phyloP scores from a whole-genome alignment of 2,888 invertebrate genomes.

The Osedax fenrisi region DNA sequence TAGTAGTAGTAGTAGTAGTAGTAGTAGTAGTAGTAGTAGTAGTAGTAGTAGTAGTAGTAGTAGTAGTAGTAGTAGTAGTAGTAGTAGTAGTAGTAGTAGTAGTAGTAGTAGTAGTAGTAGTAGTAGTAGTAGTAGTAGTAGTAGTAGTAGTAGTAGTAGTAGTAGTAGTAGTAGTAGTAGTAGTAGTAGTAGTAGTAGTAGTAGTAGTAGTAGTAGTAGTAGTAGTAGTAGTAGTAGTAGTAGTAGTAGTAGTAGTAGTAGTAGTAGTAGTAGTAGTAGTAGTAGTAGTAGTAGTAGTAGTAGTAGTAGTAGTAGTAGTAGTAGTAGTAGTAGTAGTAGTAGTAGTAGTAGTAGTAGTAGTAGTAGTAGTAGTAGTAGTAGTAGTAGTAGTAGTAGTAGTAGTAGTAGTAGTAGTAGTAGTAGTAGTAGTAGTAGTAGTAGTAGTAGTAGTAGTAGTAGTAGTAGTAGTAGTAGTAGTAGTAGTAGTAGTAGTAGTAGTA shows the following conservation, averaged over 20 bases:
- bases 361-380: not conserved
- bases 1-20: not conserved
- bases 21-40: not conserved
- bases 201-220: not conserved
- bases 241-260: not conserved
- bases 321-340: not conserved
- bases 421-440: not conserved
- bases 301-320: not conserved
- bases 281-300: slow-evolving; percentile 2
- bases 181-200: not conserved
- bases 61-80: not conserved
- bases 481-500: not conserved
- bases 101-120: not conserved
- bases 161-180: not conserved
- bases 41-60: not conserved
- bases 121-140: not conserved
- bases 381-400: not conserved
- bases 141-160: not conserved
- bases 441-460: not conserved
- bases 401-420: not conserved
- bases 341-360: not conserved
- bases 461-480: not conserved
- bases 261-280: not conserved
- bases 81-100: not conserved
- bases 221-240: not conserved